phyloP scores from a whole-genome alignment of 2,797 vertebrate genomes.

The Hypotaenidia philippensis region DNA sequence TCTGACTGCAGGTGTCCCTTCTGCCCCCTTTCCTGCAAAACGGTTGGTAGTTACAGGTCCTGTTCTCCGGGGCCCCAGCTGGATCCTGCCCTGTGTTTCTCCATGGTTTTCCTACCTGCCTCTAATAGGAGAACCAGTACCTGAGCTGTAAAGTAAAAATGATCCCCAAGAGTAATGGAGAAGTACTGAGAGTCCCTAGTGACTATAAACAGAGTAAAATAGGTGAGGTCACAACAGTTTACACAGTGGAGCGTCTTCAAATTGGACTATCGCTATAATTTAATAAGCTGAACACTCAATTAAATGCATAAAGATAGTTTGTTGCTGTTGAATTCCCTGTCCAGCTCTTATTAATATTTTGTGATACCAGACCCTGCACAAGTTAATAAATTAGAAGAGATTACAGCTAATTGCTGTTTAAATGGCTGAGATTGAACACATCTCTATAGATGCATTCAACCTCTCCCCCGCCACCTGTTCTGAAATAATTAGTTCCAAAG shows the following conservation, averaged over 20 bases:
- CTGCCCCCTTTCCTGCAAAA: background rate
- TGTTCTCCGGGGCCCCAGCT: background rate
- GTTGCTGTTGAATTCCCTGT: background rate
- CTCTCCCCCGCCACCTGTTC: background rate
- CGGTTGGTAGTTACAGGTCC: background rate
- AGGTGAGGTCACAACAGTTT: background rate
- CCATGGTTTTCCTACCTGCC: background rate
- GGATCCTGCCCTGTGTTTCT: background rate
- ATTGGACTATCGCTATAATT: background rate
- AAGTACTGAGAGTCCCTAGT: background rate
- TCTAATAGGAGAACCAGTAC: background rate
- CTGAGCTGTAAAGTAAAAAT: background rate
- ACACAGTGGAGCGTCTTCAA: background rate
- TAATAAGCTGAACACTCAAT: background rate
- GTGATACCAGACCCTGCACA: background rate
- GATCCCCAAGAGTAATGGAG: background rate
- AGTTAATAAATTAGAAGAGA: constrained; percentile 25
- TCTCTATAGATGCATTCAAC: background rate
- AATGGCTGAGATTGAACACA: background rate
- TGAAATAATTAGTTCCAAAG: background rate
- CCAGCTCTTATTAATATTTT: constrained; percentile 13
- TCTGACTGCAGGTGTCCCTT: background rate
- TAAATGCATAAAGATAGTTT: background rate
- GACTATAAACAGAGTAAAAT: background rate
- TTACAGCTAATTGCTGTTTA: constrained; percentile 10